A percentile compares a stretch with the other conserved stretches of the same genome.
Conservation (phyloP, 2,113 vertebrate species). For the Peromyscus polionotus region DNA sequence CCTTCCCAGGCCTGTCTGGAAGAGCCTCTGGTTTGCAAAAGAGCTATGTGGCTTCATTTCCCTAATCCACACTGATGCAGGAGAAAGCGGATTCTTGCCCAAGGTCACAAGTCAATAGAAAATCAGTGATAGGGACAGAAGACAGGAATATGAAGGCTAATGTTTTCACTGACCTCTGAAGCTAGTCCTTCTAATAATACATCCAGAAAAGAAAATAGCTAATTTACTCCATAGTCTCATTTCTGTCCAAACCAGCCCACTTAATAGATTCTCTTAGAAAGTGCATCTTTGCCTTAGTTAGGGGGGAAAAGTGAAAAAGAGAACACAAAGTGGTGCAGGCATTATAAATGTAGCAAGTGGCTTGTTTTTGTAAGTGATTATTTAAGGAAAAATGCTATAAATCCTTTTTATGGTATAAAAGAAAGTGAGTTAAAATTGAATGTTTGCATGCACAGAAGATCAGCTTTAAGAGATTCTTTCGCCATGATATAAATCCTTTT, state of each 20-base stretch:
- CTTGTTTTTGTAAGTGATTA: constrained; percentile 26
- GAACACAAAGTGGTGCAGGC: background rate
- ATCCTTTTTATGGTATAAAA: constrained; percentile 37
- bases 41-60: background rate
- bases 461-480: background rate
- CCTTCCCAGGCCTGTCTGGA: background rate
- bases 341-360: constrained; percentile 17
- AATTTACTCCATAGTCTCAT: constrained; percentile 15
- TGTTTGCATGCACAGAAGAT: background rate
- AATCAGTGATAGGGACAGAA: background rate
- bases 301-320: background rate
- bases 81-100: background rate
- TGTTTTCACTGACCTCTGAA: background rate
- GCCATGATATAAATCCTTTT: constrained; percentile 45
- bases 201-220: constrained; percentile 12
- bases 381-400: constrained; percentile 16
- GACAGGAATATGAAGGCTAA: background rate
- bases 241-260: background rate
- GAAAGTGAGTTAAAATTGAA: constrained; percentile 59
- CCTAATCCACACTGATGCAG: background rate
- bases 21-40: background rate
- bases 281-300: background rate
- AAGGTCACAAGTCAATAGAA: background rate
- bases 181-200: background rate
- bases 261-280: background rate